Percentiles rank a stretch among this genome's conserved stretches.
These are phyloP conservation scores for Clitarchus hookeri DNA, from an alignment of 2,888 invertebrate genomes.

Conservation along the genomic window DNA sequence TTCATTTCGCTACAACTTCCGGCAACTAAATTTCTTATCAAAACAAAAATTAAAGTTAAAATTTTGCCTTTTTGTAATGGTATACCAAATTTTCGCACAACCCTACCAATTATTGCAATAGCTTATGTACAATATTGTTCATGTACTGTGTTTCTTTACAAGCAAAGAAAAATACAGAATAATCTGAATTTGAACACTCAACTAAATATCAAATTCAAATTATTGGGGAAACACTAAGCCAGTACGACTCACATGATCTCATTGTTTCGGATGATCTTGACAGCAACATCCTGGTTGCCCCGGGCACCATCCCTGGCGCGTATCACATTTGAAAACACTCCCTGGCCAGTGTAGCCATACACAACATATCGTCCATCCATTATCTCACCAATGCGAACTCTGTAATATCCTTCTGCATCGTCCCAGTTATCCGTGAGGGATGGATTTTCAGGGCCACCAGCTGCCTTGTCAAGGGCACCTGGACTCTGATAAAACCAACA, in stretches of 20 bases:
- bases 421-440: constrained; percentile 99
- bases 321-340: constrained; percentile 97
- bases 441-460: constrained; percentile 72
- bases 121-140: too few relatives aligned
- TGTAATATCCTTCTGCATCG: constrained; percentile 98
- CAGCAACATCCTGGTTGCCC: constrained; percentile 88
- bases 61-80: too few relatives aligned
- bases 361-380: constrained; percentile 91
- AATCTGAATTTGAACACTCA: too few relatives aligned
- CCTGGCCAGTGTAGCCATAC: constrained; percentile 97
- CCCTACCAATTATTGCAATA: too few relatives aligned
- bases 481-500: constrained; percentile 63
- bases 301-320: constrained; percentile 89
- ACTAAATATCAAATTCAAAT: not conserved
- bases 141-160: too few relatives aligned
- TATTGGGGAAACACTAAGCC: not conserved
- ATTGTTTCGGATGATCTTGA: constrained; percentile 98
- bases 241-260: constrained; percentile 87
- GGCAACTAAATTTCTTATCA: too few relatives aligned
- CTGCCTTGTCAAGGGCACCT: constrained; percentile 58
- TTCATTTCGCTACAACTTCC: too few relatives aligned
- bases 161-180: too few relatives aligned
- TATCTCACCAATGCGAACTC: constrained; percentile 92
- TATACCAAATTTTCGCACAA: too few relatives aligned
- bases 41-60: too few relatives aligned